Percentiles rank a stretch among this genome's conserved stretches.
These are phyloP conservation scores for Hemibagrus wyckioides DNA, from an alignment of 2,113 vertebrate species.

Conservation along the genomic window DNA sequence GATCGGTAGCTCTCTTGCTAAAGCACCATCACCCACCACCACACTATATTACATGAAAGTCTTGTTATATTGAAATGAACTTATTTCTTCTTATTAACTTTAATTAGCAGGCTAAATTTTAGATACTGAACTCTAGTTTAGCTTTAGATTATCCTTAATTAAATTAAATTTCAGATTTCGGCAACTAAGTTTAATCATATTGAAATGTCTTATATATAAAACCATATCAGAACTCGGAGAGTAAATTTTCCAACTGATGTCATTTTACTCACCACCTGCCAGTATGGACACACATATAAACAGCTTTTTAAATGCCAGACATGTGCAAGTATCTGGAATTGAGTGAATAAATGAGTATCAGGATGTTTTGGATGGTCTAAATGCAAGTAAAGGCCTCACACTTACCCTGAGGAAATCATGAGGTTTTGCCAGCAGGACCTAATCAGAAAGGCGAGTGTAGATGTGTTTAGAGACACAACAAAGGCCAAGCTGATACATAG, in stretches of 20 bases:
- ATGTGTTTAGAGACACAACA: constrained; percentile 32
- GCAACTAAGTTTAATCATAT: too few species aligned
- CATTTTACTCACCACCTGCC: background rate
- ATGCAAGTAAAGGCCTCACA: constrained; percentile 39
- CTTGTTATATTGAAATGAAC: too few species aligned
- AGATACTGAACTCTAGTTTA: too few species aligned
- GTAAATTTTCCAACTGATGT: background rate
- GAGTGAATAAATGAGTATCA: constrained; percentile 10
- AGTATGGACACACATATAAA: background rate
- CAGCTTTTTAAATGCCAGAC: background rate
- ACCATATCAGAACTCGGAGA: constrained; percentile 6
- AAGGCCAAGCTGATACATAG: constrained; percentile 33
- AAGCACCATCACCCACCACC: background rate
- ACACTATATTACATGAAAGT: too few species aligned
- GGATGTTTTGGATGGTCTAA: background rate
- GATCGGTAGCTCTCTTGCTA: background rate
- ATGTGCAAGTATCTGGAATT: background rate
- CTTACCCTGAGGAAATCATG: constrained; percentile 32
- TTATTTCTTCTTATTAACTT: too few species aligned
- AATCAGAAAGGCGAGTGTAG: constrained; percentile 24
- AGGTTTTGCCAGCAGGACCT: constrained; percentile 36
- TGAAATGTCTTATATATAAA: too few species aligned
- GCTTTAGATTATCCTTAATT: too few species aligned
- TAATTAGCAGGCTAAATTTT: too few species aligned
- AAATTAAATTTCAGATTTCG: too few species aligned